phyloP scores from a whole-genome alignment of 2,113 vertebrate species.

The Thymallus thymallus region DNA sequence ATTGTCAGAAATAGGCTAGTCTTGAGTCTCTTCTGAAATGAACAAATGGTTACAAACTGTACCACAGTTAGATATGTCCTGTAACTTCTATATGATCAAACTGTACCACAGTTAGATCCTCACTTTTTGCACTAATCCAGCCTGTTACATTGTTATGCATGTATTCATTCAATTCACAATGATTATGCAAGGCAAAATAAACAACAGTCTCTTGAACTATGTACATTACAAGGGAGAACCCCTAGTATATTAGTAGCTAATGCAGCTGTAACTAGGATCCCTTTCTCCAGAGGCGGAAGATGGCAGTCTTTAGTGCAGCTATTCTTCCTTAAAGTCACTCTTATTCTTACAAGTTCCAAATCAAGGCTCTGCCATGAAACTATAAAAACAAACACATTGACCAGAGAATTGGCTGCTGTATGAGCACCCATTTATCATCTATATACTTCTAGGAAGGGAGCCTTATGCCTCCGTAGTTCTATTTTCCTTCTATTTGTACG shows the following conservation, averaged over 20 bases:
- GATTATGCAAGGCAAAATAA: conserved; percentile 59
- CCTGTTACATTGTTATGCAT: conserved; percentile 14
- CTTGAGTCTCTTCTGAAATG: too few relatives aligned
- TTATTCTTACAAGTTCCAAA: conserved; percentile 42
- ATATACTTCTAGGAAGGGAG: neutral
- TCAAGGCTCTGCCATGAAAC: conserved; percentile 46
- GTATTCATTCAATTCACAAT: conserved; percentile 3
- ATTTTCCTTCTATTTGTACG: conserved; percentile 23
- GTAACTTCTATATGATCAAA: conserved; percentile 12
- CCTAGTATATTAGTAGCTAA: neutral
- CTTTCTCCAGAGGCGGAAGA: conserved; percentile 31
- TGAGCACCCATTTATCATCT: conserved; percentile 30
- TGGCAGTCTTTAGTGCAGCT: conserved; percentile 55
- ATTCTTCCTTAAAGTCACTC: conserved; percentile 41
- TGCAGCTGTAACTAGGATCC: conserved; percentile 3
- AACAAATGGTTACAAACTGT: too few relatives aligned
- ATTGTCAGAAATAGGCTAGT: conserved; percentile 48
- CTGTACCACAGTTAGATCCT: conserved; percentile 4
- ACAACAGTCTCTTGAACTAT: conserved; percentile 58
- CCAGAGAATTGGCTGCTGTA: conserved; percentile 18
- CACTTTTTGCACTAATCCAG: neutral
- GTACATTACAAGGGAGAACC: too few relatives aligned
- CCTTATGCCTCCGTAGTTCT: conserved; percentile 8
- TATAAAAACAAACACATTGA: conserved; percentile 51
- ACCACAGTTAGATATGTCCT: too few relatives aligned